Evolutionary conservation across 2,797 vertebrate genomes (phyloP), one percentile per base, ranked within the genome.

Genomic region (Acipenser ruthenus): DNA sequence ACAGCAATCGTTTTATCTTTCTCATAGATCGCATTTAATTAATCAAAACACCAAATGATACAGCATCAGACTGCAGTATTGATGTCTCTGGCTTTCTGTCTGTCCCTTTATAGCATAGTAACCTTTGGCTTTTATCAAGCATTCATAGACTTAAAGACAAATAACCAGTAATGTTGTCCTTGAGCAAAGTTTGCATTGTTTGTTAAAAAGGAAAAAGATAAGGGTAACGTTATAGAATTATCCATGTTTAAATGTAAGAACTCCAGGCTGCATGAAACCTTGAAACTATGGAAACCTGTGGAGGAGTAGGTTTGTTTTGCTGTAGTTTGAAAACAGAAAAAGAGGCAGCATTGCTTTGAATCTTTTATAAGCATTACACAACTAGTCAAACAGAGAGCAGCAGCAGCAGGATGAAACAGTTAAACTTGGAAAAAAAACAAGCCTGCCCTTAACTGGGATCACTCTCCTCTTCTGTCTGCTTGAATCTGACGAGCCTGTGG

Each of bases 301-400:
- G 23, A 9, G 23, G 12, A 15, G 48, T 15, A 11, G 6, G 23
- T 51, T 53, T 13, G 50, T 48, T 11, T 52, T 8, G 68, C 66
- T 23, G 52, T 65, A 59, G 23, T 53, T 73, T 15, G 71, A 67
- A 64, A 51, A 7, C 66, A 65, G 69, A 74, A 69, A 49, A 79
- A 76, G 70, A 75, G 74, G 72, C 77, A 72, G 80, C 86, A 83
- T 77, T 79, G 80, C 81, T 88, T 88, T 87, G 87, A 90, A 85
- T 85, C 81, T 84, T 86, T 85, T 80, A 82, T 86, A 85, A 84
- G 83, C 72, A 61, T 90, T 88, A 84, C 86, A 87, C 85, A 88
- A 89, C 83, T 80, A 80, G 77, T 83, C 74, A 69, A 79, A 77
- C 73, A 77, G 79, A 78, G 80, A 79, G 78, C 82, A 78, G 77